Evolutionary conservation across 1,140 invertebrate genomes (phyloP), one percentile per base, ranked within the genome.

Genomic region (Procambarus clarkii): DNA sequence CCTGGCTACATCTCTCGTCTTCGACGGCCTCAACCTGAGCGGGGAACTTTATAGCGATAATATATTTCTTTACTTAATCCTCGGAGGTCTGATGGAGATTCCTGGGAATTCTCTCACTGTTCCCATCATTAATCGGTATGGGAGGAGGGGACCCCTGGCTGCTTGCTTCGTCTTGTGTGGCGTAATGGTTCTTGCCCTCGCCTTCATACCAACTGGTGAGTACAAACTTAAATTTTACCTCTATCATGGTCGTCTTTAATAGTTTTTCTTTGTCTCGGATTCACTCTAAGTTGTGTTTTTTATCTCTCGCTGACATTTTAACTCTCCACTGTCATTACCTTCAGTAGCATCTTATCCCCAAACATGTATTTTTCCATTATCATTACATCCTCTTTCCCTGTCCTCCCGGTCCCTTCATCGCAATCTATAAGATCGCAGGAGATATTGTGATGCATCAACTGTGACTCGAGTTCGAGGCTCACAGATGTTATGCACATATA

Each of bases 61-160:
- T 80, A 85, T 84, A 2, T 92, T 82, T 79, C 76, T 92, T 1
- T 92, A 92, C 74, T 86, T 92, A n/a, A 74, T 91, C 34, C 64
- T 92, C 7, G 84, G 71, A 3, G 92, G 92, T 45, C 54, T 91
- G 34, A 91, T 91, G 85, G 92, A 92, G 85, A 58, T 88, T 2
- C 92, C 92, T 2, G 92, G 77, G 13, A 83, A 88, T 71, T 64
- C 89, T 3, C 18, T 92, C 11, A 78, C 92, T 18, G 92, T 79
- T 0, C 92, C 92, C 34, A 58, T 92, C 11, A 79, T 92, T 74
- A 78, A 86, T 69, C 77, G 58, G 54, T 34, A 83, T 46, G 92
- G 92, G 48, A 88, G 89, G 71, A 90, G 74, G 64, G 21, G 34
- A 24, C 84, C 85, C 18, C 74, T 74, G 3, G n/a, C 77, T 9